Evolutionary conservation across 2,888 invertebrate species (phyloP), one percentile per base, ranked within the genome.

Genomic region (Pheosia tremula): DNA sequence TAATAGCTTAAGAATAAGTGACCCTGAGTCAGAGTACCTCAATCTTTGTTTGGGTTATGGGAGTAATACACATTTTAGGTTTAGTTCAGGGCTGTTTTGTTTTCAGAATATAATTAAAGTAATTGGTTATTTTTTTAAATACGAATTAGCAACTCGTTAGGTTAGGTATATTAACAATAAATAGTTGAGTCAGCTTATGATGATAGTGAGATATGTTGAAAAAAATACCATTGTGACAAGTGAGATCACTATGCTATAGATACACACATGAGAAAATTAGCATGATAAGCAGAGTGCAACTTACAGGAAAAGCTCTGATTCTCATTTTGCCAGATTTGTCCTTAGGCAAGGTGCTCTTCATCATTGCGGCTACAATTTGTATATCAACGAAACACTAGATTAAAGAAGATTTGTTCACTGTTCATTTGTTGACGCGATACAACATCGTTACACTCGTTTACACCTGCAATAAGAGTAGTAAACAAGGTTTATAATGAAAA

Each of bases 281-380:
- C 39, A 55, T 59, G 38, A 53, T 53, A 56, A 5, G 41, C 9
- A 38, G 53, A 50, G 65, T 37, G 37, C 56, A 59, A 96, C 98
- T 98, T 95, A 99, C 98, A 90, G 99, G 98, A 94, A 99, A 99
- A 79, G 99, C 98, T 91, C 98, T 96, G 87, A 99, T 99, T 88
- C 99, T 96, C 98, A 99, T 98, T 95, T 99, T 99, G 95, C 97
- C 91, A 64, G 93, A 96, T 94, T 98, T 98, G 94, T 98, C 98
- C 93, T 98, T 98, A 81, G 96, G 96, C 91, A 97, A 94, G 81
- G 96, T 95, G 89, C 96, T 95, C 93, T 96, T 96, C 95, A 96
- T 96, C 95, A 95, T 96, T 89, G 84, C 86, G 78, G 78, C 79
- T 81, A 78, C 75, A 71, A 75, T 80, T 73, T 78, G 72, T 79